Evolutionary conservation across 2,113 vertebrate species (phyloP).

Genomic region (Crotalus helleri): DNA sequence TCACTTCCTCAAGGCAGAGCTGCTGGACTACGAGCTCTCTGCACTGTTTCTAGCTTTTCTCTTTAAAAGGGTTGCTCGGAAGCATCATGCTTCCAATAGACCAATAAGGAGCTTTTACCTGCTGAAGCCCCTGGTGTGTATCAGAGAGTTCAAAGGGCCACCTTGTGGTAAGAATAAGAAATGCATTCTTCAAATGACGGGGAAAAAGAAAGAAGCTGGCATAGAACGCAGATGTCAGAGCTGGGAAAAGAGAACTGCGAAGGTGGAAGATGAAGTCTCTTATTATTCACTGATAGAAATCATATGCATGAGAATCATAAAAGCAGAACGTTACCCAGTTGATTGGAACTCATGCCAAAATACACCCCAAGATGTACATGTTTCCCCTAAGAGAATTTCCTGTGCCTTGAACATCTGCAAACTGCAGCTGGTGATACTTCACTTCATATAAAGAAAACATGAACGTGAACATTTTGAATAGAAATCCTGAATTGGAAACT

Average conservation of each 20-base stretch:
- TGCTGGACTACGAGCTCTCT: slow-evolving; percentile 23
- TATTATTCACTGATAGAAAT: background rate
- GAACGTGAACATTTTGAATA: background rate
- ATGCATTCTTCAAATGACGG: background rate
- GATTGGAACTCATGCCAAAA: background rate
- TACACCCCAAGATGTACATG: background rate
- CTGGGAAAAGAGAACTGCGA: background rate
- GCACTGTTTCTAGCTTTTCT: slow-evolving; percentile 51
- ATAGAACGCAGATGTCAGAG: too few species aligned
- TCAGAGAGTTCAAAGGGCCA: slow-evolving; percentile 50
- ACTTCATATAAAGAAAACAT: background rate
- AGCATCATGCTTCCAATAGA: slow-evolving; percentile 56
- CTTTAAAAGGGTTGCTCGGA: slow-evolving; percentile 67
- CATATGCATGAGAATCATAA: background rate
- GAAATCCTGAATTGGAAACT: background rate
- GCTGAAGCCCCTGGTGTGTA: slow-evolving; percentile 22
- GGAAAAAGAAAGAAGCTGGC: too few species aligned
- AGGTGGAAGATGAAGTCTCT: background rate
- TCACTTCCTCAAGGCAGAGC: slow-evolving; percentile 30
- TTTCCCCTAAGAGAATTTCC: background rate
- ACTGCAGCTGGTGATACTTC: background rate
- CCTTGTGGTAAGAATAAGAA: slow-evolving; percentile 46
- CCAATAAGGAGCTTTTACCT: slow-evolving; percentile 64
- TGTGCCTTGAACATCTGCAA: background rate
- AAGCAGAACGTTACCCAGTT: background rate